These are phyloP conservation scores for Bhutanitis thaidina DNA, from an alignment of 2,888 invertebrate genomes.

Conservation along the genomic window DNA sequence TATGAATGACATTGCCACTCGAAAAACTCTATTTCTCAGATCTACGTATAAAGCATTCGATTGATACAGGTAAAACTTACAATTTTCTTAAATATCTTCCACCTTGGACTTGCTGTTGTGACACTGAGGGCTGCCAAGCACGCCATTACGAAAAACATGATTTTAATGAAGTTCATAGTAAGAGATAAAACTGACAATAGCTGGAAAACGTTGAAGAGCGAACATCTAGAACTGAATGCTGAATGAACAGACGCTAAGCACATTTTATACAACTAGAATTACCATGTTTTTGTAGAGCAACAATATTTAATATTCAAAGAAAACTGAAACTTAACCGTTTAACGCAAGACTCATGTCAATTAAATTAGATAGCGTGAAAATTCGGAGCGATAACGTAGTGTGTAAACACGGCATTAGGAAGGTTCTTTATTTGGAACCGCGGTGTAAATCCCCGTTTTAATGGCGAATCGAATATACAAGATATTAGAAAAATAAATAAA, in stretches of 20 bases:
- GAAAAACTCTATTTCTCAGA: too few relatives aligned
- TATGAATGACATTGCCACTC: too few relatives aligned
- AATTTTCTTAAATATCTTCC: conserved; percentile 48
- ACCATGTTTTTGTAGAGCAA: neutral
- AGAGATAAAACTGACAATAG: too few relatives aligned
- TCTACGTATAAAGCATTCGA: too few relatives aligned
- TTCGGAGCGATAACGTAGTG: neutral
- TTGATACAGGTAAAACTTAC: conserved; percentile 33
- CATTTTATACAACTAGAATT: neutral
- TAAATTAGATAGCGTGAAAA: neutral
- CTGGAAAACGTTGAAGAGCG: too few relatives aligned
- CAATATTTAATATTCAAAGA: neutral
- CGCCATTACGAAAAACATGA: conserved; percentile 43
- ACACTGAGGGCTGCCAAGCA: conserved; percentile 35
- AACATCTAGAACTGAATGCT: neutral
- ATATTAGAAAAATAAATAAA: too few relatives aligned
- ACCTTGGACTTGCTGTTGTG: conserved; percentile 39
- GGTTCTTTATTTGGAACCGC: neutral
- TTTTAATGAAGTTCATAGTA: conserved; percentile 29
- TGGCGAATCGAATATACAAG: neutral
- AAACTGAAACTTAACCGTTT: neutral
- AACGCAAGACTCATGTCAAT: neutral
- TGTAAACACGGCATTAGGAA: neutral
- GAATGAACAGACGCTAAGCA: neutral
- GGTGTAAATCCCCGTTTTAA: neutral